These are phyloP conservation scores for Fragum sueziense DNA, from an alignment of 2,888 invertebrate genomes.

Conservation along the genomic window DNA sequence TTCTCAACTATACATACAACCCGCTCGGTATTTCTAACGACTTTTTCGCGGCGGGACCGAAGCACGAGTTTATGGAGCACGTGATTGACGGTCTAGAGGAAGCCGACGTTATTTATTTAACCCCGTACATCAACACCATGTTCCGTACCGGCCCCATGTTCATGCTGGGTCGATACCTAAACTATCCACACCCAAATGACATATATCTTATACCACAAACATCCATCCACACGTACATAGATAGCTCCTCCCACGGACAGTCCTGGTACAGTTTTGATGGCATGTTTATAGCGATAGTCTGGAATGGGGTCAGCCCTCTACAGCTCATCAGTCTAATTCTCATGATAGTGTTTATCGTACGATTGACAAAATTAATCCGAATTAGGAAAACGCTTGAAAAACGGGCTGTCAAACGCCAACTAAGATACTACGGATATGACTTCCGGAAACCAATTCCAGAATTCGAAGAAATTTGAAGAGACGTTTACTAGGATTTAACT, in stretches of 20 bases:
- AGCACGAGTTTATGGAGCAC: constrained; percentile 51
- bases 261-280: constrained; percentile 47
- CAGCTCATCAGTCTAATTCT: constrained; percentile 26
- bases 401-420: constrained; percentile 6
- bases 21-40: constrained; percentile 50
- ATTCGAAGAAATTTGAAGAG: constrained; percentile 2
- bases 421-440: constrained; percentile 9
- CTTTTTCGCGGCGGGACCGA: constrained; percentile 39
- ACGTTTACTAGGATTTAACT: background rate
- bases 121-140: constrained; percentile 49
- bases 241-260: constrained; percentile 19
- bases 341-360: constrained; percentile 12
- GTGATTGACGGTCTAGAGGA: constrained; percentile 48
- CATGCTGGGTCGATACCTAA: constrained; percentile 46
- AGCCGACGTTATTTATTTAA: constrained; percentile 48
- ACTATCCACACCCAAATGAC: constrained; percentile 47
- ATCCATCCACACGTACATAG: constrained; percentile 31
- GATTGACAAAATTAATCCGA: constrained; percentile 14
- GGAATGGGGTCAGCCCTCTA: constrained; percentile 29
- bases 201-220: constrained; percentile 42
- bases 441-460: constrained; percentile 15
- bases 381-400: constrained; percentile 22
- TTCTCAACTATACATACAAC: constrained; percentile 46
- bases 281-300: constrained; percentile 29
- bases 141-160: constrained; percentile 54